Conservation (phyloP, 1,140 invertebrate genomes). For the Temnothorax longispinosus region DNA sequence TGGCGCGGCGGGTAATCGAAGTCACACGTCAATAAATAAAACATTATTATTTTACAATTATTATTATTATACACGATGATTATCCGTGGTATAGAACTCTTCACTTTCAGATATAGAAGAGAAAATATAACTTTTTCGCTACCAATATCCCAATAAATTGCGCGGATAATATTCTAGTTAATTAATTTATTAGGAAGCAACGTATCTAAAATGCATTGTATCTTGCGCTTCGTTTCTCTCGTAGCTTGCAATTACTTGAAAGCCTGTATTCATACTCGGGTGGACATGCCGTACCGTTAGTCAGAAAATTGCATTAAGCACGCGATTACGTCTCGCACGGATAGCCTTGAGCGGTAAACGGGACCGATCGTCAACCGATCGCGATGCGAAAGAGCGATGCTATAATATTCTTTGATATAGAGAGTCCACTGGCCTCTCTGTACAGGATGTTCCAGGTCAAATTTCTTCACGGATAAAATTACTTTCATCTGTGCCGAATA, state of each 20-base stretch:
- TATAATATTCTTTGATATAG: background rate
- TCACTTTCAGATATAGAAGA: background rate
- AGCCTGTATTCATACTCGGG: conserved; percentile 43
- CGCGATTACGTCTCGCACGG: conserved; percentile 37
- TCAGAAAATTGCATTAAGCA: conserved; percentile 47
- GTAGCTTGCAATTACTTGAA: conserved; percentile 31
- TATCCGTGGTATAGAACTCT: background rate
- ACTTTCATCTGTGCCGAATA: background rate
- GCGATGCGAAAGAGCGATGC: background rate
- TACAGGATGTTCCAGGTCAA: background rate
- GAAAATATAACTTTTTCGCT: background rate
- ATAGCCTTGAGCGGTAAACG: conserved; percentile 4
- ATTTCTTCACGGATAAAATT: background rate
- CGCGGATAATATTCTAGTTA: background rate
- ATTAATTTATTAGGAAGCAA: conserved; percentile 23
- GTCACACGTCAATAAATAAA: background rate
- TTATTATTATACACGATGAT: background rate
- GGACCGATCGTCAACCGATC: conserved; percentile 20
- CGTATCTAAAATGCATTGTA: background rate
- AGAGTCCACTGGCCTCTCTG: background rate
- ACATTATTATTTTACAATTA: conserved; percentile 1
- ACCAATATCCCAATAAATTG: background rate
- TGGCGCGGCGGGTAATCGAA: background rate
- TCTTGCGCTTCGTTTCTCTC: conserved; percentile 15
- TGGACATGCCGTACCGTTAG: conserved; percentile 34